phyloP scores from a whole-genome alignment of 2,797 vertebrate species.

The Gymnodraco acuticeps region DNA sequence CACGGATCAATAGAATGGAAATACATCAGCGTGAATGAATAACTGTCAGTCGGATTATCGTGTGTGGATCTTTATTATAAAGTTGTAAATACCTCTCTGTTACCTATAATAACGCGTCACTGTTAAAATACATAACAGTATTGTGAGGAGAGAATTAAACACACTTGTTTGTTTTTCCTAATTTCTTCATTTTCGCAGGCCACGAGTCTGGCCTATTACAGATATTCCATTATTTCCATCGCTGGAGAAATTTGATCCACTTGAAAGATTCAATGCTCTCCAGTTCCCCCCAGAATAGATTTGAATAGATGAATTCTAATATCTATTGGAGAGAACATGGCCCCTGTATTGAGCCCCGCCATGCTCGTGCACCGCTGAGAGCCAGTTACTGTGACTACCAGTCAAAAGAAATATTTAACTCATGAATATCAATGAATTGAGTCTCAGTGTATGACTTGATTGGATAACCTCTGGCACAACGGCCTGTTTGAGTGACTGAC shows the following conservation, averaged over 20 bases:
- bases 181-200: constrained; percentile 46
- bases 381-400: constrained; percentile 75
- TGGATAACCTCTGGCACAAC: constrained; percentile 66
- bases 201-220: constrained; percentile 43
- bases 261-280: constrained; percentile 72
- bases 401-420: constrained; percentile 76
- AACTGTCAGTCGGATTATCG: constrained; percentile 7
- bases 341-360: constrained; percentile 56
- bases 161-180: constrained; percentile 60
- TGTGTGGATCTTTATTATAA: background rate
- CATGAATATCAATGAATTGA: constrained; percentile 77
- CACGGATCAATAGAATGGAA: constrained; percentile 6
- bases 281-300: constrained; percentile 70
- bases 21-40: constrained; percentile 13
- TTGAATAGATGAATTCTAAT: constrained; percentile 83
- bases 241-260: constrained; percentile 75
- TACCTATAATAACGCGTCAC: constrained; percentile 19
- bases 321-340: constrained; percentile 68
- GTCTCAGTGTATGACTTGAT: constrained; percentile 66
- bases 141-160: constrained; percentile 27
- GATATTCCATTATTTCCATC: constrained; percentile 60
- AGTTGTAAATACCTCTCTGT: constrained; percentile 1
- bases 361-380: constrained; percentile 50
- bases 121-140: constrained; percentile 14
- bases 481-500: constrained; percentile 61